Base-by-base conservation (phyloP, 2,888 invertebrate genomes). In the Cryptops parisi region DNA sequence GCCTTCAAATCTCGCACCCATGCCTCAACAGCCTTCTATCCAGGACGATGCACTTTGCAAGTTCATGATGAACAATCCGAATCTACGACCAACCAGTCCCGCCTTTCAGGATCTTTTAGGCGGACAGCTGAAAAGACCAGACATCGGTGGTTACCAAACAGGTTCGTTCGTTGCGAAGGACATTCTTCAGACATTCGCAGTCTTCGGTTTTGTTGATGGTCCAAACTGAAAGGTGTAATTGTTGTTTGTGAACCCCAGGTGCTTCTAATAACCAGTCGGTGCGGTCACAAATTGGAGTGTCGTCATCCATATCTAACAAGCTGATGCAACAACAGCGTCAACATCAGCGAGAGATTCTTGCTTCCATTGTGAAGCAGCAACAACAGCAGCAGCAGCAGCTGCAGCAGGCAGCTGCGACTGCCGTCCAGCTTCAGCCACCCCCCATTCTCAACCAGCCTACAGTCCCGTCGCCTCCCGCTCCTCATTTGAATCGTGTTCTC, bases 291-390 rank as follows among this genome's bases (percentile, higher is more conserved):
- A n/a, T n/a, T n/a, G n/a, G n/a, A n/a, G n/a, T n/a, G n/a, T n/a
- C n/a, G n/a, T n/a, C n/a, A n/a, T n/a, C n/a, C n/a, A n/a, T 45
- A 17, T 45, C 45, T 3, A 26, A 26, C 22, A 26, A 47, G 27
- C 19, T 33, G 47, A 22, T 22, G 38, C 49, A 49, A n/a, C 49
- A 49, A 12, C 49, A 49, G 6, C 43, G 19, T 19, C 43, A 41
- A 17, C 54, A n/a, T 22, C 53, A 17, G 23, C 76, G 82, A 39
- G 84, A 84, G 61, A 74, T 82, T 62, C 72, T 84, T 58, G 72
- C 78, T 57, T 78, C 79, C 57, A 81, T 83, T 54, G 69, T 84
- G 55, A 79, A 77, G 62, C 66, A 74, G 62, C 74, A 74, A 52
- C 67, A 58, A 39, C 61, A 60, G 21, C 56, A 46, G 58, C 60